Evolutionary conservation across 2,113 vertebrate species (phyloP), one percentile per base, ranked within the genome.

Genomic region (Paedocypris sp.): DNA sequence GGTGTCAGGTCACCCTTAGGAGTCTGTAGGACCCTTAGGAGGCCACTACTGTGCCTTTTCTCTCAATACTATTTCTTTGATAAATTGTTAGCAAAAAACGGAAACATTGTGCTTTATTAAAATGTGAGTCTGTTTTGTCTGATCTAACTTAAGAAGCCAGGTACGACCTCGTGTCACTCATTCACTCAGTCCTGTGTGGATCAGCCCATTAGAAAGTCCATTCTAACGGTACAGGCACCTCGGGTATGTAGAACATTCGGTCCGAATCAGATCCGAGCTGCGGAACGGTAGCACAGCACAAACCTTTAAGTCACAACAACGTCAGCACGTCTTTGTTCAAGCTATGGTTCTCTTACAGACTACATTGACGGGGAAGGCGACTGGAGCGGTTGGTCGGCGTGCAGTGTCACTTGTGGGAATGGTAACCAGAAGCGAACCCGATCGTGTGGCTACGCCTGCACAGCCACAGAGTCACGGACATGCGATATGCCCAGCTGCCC

Each of bases 371-470:
- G 90, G 0, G 92, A 98, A 47, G 91, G 93, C 2, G 92, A 93
- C 76, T 98, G 94, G 94, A 97, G 93, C 67, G 73, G 79, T 1
- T 98, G 94, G 94, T 93, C 93, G 5, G 72, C 75, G 1, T 97
- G 94, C 69, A 95, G 93, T 0, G 87, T 92, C 68, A 94, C 90
- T 68, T 98, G 93, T 9, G 90, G 92, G 3, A 86, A 91, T 0
- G 94, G 94, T 39, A 98, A 69, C 61, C 94, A 98, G 84, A 96
- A 94, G 77, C 86, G 94, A 57, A 98, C 88, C 0, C 65, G 92
- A 54, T 89, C 93, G 5, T 98, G 94, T 1, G 94, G 94, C 0
- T 97, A 97, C 0, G 92, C 94, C 15, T 98, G 94, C 66, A 98
- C 91, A 0, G 93, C 93, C 19, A 98, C 93, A 0, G 93, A 98